A percentile compares a stretch with the other conserved stretches of the same genome.
phyloP scores from a whole-genome alignment of 1,140 invertebrate genomes.

The Magallana ariakensis region DNA sequence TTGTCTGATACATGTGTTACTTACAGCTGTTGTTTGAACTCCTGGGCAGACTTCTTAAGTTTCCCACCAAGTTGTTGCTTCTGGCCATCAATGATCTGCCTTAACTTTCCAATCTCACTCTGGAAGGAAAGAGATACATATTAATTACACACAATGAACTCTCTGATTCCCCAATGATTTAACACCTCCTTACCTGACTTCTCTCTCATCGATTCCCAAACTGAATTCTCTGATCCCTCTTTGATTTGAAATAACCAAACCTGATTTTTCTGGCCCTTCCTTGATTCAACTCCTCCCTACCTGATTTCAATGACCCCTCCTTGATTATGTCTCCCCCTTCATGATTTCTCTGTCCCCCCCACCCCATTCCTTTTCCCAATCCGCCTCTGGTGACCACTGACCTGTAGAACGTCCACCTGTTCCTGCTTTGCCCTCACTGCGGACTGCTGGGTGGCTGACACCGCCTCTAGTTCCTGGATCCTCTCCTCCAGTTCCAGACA shows the following conservation, averaged over 20 bases:
- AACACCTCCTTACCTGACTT: background rate
- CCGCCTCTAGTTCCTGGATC: constrained; percentile 65
- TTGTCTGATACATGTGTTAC: constrained; percentile 34
- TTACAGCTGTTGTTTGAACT: constrained; percentile 72
- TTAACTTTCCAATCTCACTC: constrained; percentile 68
- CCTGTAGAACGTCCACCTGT: constrained; percentile 70
- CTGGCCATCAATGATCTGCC: constrained; percentile 69
- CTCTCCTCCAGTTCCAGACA: constrained; percentile 51
- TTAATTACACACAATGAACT: background rate
- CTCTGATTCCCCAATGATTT: background rate
- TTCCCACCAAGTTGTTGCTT: constrained; percentile 68
- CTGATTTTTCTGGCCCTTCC: too few species aligned
- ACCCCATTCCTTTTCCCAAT: too few species aligned
- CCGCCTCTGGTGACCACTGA: constrained; percentile 16
- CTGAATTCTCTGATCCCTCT: background rate
- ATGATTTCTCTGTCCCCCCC: too few species aligned
- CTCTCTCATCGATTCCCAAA: background rate
- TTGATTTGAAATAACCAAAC: too few species aligned
- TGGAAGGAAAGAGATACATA: constrained; percentile 46
- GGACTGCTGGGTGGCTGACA: constrained; percentile 54
- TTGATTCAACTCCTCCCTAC: too few species aligned
- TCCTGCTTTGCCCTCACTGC: constrained; percentile 64
- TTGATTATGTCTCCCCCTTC: too few species aligned
- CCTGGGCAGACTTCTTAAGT: constrained; percentile 66
- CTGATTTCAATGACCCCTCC: too few species aligned